Base-by-base conservation (phyloP, 2,113 vertebrate genomes). In the Centrocercus urophasianus region DNA sequence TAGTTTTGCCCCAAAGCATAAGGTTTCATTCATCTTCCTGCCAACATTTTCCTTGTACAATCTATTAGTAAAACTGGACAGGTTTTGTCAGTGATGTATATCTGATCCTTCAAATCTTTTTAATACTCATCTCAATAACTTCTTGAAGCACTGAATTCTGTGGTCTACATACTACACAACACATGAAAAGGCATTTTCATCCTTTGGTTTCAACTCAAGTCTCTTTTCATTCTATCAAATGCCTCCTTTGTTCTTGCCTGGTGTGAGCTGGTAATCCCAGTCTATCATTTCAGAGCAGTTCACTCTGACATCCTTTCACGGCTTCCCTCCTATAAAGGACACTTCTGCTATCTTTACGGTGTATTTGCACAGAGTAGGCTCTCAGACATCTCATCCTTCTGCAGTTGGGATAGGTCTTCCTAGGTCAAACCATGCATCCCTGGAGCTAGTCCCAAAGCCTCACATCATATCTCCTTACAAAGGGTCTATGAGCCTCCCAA, bases 51-150 rank as follows among this genome's bases (percentile, higher is more conserved):
- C 45, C 21, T 76, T 64, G 73, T 56, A 77, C 72, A 5, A 8
- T 50, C 60, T 74, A 54, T 79, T 89, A 57, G 34, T 30, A 59
- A 85, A 93, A 95, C 36, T 57, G 75, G 75, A 28, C 79, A 80
- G 60, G 24, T 50, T 86, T 83, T 88, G 72, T 27, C 34, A 88
- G 56, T 69, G 94, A 88, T 42, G 61, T 14, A 74, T 32, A 83
- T n/a, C 76, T 78, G 47, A 57, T 84, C 61, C 38, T 69, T 66
- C 65, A 14, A 60, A 67, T 78, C 19, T 74, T 74, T 80, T 47
- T 81, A 54, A 88, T 67, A 88, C 63, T 86, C 66, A 52, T 60
- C 42, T 88, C 80, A 47, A 13, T 0, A 0, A 43, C 65, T 88
- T 81, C 69, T 83, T 81, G 73, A 71, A 90, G 69, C 52, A 75